These are phyloP conservation scores for Etheostoma spectabile DNA, from an alignment of 2,113 vertebrate species.

Conservation along the genomic window DNA sequence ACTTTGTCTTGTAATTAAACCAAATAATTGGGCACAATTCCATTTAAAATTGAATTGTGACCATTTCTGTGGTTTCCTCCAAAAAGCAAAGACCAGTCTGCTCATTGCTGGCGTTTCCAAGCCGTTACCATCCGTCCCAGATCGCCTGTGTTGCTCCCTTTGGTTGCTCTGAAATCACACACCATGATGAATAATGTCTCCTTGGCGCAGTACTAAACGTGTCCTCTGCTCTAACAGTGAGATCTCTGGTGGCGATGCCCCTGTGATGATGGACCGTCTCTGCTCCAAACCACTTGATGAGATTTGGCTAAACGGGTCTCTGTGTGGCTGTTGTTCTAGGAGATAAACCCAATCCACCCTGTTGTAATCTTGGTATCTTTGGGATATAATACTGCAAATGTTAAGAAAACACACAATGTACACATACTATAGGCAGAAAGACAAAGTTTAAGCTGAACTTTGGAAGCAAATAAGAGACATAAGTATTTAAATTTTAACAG, in stretches of 20 bases:
- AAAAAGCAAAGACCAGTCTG: neutral
- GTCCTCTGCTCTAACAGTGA: constrained; percentile 60
- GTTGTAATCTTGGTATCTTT: neutral
- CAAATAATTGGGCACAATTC: too few species aligned
- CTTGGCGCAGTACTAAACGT: constrained; percentile 51
- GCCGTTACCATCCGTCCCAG: constrained; percentile 2
- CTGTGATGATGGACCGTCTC: constrained; percentile 58
- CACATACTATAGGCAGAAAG: neutral
- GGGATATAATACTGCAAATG: neutral
- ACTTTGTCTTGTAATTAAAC: too few species aligned
- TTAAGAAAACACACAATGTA: neutral
- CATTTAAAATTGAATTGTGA: too few species aligned
- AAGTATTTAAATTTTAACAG: too few species aligned
- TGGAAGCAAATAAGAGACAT: too few species aligned
- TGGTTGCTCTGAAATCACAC: constrained; percentile 43
- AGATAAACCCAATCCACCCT: neutral
- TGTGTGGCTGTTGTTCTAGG: constrained; percentile 4
- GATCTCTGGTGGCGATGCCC: constrained; percentile 43
- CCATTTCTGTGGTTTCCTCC: neutral
- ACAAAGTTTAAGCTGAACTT: too few species aligned
- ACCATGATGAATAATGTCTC: constrained; percentile 55
- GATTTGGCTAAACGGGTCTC: constrained; percentile 38
- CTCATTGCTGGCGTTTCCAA: neutral
- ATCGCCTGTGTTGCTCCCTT: constrained; percentile 28
- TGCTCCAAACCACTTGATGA: constrained; percentile 33